These are phyloP conservation scores for Egretta garzetta DNA, from an alignment of 2,113 vertebrate genomes.

Conservation along the genomic window DNA sequence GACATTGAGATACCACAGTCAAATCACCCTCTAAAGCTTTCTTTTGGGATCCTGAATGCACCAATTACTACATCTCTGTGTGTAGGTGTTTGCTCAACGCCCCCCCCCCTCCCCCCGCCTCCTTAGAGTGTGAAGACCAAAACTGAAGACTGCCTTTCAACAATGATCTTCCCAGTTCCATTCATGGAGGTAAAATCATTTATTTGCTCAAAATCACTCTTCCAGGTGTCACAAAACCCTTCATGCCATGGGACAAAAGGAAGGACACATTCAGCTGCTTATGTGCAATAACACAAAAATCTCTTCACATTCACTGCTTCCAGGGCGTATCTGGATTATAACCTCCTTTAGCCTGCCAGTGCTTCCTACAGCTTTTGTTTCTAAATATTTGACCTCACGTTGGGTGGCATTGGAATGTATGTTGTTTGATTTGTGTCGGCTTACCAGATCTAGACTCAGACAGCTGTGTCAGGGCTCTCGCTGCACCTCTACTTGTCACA, in stretches of 20 bases:
- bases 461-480: background rate
- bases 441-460: background rate
- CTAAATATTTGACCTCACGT: background rate
- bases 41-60: background rate
- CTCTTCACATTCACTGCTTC: background rate
- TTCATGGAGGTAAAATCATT: too few species aligned
- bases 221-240: background rate
- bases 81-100: background rate
- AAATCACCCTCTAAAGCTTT: background rate
- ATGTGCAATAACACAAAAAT: background rate
- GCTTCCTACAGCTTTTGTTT: background rate
- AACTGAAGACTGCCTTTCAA: background rate
- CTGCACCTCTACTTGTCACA: background rate
- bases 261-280: background rate
- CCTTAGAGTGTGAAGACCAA: too few species aligned
- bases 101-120: background rate
- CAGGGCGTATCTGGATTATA: background rate
- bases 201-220: background rate
- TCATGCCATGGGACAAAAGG: background rate
- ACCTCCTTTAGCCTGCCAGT: background rate
- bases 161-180: background rate
- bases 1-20: background rate
- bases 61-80: background rate
- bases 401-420: fast-evolving
- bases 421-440: background rate